Evolutionary conservation across 1,140 invertebrate genomes (phyloP).

Genomic region (Eupeodes corollae): DNA sequence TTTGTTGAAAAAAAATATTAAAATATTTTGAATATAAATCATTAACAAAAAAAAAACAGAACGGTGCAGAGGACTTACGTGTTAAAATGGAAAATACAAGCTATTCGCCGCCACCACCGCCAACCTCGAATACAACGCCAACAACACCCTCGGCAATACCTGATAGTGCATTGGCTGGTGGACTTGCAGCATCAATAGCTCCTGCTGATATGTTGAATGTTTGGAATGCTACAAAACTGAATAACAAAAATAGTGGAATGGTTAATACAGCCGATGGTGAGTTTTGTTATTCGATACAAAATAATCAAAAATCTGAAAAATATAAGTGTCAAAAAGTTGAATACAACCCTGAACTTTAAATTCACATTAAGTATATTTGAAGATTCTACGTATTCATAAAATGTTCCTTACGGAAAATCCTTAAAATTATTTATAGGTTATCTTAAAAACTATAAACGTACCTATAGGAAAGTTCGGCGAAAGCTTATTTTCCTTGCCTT

Average conservation of each 20-base stretch:
- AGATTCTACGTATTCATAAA: too few species aligned
- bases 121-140: conserved; percentile 39
- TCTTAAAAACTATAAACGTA: too few species aligned
- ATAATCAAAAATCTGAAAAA: not conserved
- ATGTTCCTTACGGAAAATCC: too few species aligned
- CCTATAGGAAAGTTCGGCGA: too few species aligned
- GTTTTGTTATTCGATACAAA: not conserved
- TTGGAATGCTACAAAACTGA: conserved; percentile 37
- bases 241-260: conserved; percentile 34
- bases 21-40: not conserved
- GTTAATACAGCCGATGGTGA: conserved; percentile 36
- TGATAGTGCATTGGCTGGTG: conserved; percentile 32
- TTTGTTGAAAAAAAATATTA: not conserved
- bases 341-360: not conserved
- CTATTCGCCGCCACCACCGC: conserved; percentile 39
- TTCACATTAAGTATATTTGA: too few species aligned
- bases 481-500: too few species aligned
- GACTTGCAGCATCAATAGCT: conserved; percentile 31
- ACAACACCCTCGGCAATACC: conserved; percentile 40
- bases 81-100: conserved; percentile 45
- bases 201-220: conserved; percentile 37
- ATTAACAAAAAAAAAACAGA: conserved; percentile 17
- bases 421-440: too few species aligned
- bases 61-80: conserved; percentile 43
- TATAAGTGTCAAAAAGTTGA: not conserved